Percentiles rank a stretch among this genome's conserved stretches.
phyloP scores from a whole-genome alignment of 2,113 vertebrate species.

The Sula dactylatra region DNA sequence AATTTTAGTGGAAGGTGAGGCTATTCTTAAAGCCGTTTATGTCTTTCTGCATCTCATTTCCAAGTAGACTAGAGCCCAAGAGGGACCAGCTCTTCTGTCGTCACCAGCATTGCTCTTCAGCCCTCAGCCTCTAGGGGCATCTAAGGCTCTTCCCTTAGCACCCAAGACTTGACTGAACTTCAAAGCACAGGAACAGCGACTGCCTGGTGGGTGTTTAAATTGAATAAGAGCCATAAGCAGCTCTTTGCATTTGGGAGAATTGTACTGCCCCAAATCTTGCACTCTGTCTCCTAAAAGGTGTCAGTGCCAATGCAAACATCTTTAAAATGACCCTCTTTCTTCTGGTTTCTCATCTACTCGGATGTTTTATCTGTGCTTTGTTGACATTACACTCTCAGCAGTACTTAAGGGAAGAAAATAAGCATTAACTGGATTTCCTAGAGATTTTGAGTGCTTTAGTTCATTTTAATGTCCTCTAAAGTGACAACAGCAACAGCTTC shows the following conservation, averaged over 20 bases:
- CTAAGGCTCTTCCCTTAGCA: background rate
- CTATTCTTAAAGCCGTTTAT: background rate
- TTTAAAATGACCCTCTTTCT: background rate
- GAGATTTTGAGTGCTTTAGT: background rate
- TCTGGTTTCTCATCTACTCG: background rate
- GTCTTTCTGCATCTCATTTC: background rate
- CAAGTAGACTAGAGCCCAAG: background rate
- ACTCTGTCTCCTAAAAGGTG: background rate
- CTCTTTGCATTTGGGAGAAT: background rate
- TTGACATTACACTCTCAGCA: background rate
- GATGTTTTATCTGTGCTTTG: background rate
- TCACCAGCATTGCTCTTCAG: background rate
- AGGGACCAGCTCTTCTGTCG: background rate
- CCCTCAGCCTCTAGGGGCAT: background rate
- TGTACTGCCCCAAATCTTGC: background rate
- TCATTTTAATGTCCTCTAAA: background rate
- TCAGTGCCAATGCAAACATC: slow-evolving; percentile 6
- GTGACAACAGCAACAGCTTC: background rate
- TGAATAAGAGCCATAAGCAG: background rate
- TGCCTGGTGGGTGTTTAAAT: background rate
- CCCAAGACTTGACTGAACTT: background rate
- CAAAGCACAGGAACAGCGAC: background rate
- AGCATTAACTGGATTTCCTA: background rate
- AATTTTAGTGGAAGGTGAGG: background rate
- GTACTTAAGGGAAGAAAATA: background rate